Evolutionary conservation across 2,113 vertebrate species (phyloP).

Genomic region (Silurus meridionalis): DNA sequence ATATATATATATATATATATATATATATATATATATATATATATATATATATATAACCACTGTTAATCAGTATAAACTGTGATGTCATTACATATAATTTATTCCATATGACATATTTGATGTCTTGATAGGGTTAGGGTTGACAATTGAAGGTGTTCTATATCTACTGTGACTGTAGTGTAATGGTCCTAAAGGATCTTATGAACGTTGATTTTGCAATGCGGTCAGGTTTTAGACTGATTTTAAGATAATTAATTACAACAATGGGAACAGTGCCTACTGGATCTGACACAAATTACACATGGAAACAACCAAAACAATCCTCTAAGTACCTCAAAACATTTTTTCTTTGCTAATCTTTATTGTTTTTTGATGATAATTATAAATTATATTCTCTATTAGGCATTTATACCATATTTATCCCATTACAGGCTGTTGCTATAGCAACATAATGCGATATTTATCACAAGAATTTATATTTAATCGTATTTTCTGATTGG

Average conservation of each 20-base stretch:
- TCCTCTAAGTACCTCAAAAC: neutral
- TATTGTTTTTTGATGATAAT: neutral
- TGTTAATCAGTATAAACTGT: neutral
- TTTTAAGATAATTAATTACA: neutral
- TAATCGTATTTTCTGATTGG: neutral
- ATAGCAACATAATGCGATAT: neutral
- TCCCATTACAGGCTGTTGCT: neutral
- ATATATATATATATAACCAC: too few relatives aligned
- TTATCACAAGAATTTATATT: neutral
- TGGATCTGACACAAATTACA: neutral
- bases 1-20: too few relatives aligned
- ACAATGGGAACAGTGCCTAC: neutral
- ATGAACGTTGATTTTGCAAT: neutral
- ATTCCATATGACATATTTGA: neutral
- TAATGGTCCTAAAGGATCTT: neutral
- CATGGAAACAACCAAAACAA: neutral
- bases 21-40: too few relatives aligned
- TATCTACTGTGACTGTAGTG: neutral
- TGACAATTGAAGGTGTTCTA: neutral
- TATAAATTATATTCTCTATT: neutral
- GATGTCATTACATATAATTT: neutral
- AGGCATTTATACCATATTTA: neutral
- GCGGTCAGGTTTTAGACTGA: neutral
- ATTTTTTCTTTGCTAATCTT: neutral
- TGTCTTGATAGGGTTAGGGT: neutral